These are phyloP conservation scores for Heliconius cydno DNA, from an alignment of 2,888 invertebrate species.

Conservation along the genomic window DNA sequence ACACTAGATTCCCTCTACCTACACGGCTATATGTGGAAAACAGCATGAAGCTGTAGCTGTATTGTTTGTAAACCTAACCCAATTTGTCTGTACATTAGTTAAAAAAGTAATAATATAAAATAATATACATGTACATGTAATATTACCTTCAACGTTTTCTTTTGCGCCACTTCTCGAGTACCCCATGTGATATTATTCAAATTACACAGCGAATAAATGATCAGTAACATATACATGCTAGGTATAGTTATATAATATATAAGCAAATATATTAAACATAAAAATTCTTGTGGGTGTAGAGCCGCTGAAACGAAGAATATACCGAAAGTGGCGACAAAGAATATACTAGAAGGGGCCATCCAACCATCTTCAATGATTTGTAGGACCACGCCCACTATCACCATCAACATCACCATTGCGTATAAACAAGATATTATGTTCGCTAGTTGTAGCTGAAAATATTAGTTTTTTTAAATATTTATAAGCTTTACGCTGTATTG, in stretches of 20 bases:
- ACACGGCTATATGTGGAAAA: too few species aligned
- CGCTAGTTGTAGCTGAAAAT: slow-evolving; percentile 86
- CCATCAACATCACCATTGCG: slow-evolving; percentile 94
- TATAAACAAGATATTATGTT: slow-evolving; percentile 90
- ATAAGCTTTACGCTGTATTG: too few species aligned
- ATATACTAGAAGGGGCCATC: slow-evolving; percentile 92
- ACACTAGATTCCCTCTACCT: too few species aligned
- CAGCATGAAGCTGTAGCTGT: not conserved
- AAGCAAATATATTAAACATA: slow-evolving; percentile 88
- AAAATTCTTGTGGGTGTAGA: slow-evolving; percentile 90
- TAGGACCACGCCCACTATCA: slow-evolving; percentile 90
- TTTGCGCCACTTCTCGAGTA: slow-evolving; percentile 89
- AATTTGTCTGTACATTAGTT: not conserved
- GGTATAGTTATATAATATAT: slow-evolving; percentile 95
- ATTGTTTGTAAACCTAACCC: not conserved
- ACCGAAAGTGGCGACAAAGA: slow-evolving; percentile 88
- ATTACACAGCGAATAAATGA: slow-evolving; percentile 96
- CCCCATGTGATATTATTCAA: slow-evolving; percentile 98
- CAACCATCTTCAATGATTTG: slow-evolving; percentile 91
- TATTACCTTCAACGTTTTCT: slow-evolving; percentile 70
- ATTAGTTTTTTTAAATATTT: not conserved
- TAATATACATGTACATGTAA: not conserved
- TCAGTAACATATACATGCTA: slow-evolving; percentile 96
- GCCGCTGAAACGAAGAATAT: slow-evolving; percentile 86
- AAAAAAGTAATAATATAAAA: not conserved